A percentile compares a stretch with the other conserved stretches of the same genome.
Evolutionary conservation across 2,797 vertebrate species (phyloP).

Genomic region (Tapera naevia): DNA sequence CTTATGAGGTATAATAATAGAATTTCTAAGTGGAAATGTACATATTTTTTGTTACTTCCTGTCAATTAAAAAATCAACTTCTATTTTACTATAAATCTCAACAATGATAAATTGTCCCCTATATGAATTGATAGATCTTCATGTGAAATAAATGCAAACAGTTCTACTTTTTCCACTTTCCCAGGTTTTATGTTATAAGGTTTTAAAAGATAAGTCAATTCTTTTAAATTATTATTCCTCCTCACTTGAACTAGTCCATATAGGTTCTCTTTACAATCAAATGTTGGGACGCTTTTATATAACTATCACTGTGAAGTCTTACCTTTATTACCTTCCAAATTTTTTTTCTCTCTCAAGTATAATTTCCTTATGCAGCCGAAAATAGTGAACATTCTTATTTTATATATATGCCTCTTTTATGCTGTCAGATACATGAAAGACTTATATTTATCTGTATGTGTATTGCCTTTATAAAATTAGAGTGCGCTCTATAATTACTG

Average conservation of each 20-base stretch:
- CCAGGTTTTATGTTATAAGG: background rate
- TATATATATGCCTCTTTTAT: background rate
- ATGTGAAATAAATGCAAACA: background rate
- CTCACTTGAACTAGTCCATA: background rate
- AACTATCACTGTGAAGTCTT: background rate
- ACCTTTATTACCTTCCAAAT: background rate
- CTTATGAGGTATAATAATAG: background rate
- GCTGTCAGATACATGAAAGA: background rate
- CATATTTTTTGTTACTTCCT: background rate
- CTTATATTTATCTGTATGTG: background rate
- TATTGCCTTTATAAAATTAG: constrained; percentile 26
- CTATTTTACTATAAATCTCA: background rate
- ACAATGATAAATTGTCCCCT: background rate
- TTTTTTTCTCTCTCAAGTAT: background rate
- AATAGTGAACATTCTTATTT: background rate
- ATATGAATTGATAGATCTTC: background rate
- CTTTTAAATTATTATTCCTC: background rate
- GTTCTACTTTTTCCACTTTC: background rate
- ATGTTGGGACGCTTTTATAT: background rate
- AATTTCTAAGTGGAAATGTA: background rate
- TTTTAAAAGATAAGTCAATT: background rate
- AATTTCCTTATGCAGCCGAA: background rate
- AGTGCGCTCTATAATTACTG: constrained; percentile 20
- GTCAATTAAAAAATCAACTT: background rate
- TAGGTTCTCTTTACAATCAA: background rate